These are phyloP conservation scores for Labrus mixtus DNA, from an alignment of 2,113 vertebrate species.

Conservation along the genomic window DNA sequence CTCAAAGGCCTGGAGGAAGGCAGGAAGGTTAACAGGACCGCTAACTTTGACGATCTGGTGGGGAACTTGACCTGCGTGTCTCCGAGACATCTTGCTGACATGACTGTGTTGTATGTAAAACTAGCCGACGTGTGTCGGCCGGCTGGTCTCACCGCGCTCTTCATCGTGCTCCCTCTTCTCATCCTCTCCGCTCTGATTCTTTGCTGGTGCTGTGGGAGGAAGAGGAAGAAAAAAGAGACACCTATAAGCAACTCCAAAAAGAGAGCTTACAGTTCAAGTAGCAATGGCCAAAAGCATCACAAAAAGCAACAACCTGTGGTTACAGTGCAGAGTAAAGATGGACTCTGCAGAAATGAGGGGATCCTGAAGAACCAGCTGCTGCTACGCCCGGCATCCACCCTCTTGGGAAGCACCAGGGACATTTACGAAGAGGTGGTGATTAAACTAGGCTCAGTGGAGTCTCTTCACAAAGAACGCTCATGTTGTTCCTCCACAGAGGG, in stretches of 20 bases:
- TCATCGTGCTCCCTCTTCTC: slow-evolving; percentile 86
- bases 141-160: slow-evolving; percentile 83
- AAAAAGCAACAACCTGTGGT: slow-evolving; percentile 55
- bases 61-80: slow-evolving; percentile 81
- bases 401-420: slow-evolving; percentile 84
- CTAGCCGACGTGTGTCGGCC: slow-evolving; percentile 80
- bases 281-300: slow-evolving; percentile 70
- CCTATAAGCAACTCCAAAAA: slow-evolving; percentile 67
- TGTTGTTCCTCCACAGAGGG: slow-evolving; percentile 27
- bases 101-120: slow-evolving; percentile 72
- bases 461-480: slow-evolving; percentile 52
- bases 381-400: slow-evolving; percentile 77
- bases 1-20: slow-evolving; percentile 69
- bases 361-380: slow-evolving; percentile 83
- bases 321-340: not conserved
- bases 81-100: slow-evolving; percentile 68
- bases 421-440: slow-evolving; percentile 91
- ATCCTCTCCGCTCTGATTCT: slow-evolving; percentile 78
- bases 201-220: slow-evolving; percentile 88
- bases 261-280: slow-evolving; percentile 43
- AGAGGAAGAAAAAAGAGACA: slow-evolving; percentile 81
- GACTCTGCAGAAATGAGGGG: slow-evolving; percentile 55
- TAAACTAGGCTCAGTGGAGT: slow-evolving; percentile 81
- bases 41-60: slow-evolving; percentile 58
- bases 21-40: slow-evolving; percentile 64